Percentiles rank a stretch among this genome's conserved stretches.
phyloP scores from a whole-genome alignment of 2,113 vertebrate species.

The Platysternon megacephalum region DNA sequence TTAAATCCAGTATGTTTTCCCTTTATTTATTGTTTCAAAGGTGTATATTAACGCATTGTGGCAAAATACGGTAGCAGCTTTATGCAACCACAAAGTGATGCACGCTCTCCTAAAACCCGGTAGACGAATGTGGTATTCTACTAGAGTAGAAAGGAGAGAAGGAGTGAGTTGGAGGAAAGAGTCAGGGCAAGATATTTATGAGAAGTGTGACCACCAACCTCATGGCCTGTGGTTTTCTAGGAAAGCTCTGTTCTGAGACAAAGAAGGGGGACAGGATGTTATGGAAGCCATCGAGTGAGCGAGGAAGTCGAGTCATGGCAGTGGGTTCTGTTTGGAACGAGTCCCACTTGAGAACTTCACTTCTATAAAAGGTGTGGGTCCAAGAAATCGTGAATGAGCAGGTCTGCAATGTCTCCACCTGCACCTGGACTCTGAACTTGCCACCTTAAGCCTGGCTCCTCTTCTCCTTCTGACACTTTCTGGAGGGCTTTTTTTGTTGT shows the following conservation, averaged over 20 bases:
- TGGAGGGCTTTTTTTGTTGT: not conserved
- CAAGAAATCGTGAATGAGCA: not conserved
- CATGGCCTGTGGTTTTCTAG: accelerated
- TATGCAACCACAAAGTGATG: not conserved
- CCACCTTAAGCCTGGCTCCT: not conserved
- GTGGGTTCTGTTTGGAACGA: not conserved
- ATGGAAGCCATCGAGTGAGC: not conserved
- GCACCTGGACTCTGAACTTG: not conserved
- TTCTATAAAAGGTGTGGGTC: not conserved
- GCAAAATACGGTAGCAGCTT: not conserved
- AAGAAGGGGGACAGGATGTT: not conserved
- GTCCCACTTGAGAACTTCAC: not conserved
- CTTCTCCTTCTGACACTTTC: not conserved
- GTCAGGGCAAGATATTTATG: not conserved
- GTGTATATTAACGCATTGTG: not conserved
- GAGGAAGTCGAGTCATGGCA: not conserved
- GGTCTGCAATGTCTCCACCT: not conserved
- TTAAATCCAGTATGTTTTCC: slow-evolving; percentile 64
- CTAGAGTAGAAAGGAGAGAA: not conserved
- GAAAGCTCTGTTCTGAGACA: not conserved
- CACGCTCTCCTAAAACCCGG: not conserved
- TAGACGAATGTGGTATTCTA: not conserved
- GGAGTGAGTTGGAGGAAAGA: not conserved
- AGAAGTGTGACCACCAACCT: accelerated
- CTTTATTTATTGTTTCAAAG: slow-evolving; percentile 62